These are phyloP conservation scores for Hydrochoerus hydrochaeris DNA, from an alignment of 2,113 vertebrate species.

Conservation along the genomic window DNA sequence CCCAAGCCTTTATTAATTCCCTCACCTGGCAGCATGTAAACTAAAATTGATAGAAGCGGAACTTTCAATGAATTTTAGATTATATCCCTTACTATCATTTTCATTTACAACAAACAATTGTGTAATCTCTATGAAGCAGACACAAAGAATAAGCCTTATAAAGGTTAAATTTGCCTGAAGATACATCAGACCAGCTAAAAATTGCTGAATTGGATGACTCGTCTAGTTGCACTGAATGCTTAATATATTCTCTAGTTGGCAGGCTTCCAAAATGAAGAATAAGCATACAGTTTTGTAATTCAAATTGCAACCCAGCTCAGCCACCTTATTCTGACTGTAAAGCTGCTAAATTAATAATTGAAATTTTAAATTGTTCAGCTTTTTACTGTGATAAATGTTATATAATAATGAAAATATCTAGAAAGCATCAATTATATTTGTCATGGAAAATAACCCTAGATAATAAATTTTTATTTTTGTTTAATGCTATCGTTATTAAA, in stretches of 20 bases:
- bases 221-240: background rate
- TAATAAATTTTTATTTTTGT: slow-evolving; percentile 17
- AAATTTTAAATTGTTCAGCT: slow-evolving; percentile 41
- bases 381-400: slow-evolving; percentile 69
- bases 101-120: slow-evolving; percentile 66
- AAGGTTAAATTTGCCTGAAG: slow-evolving; percentile 58
- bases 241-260: background rate
- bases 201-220: background rate
- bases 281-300: slow-evolving; percentile 54
- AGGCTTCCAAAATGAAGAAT: slow-evolving; percentile 23
- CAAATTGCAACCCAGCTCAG: slow-evolving; percentile 35
- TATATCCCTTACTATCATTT: slow-evolving; percentile 32
- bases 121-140: slow-evolving; percentile 37
- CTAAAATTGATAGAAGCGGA: slow-evolving; percentile 37
- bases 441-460: slow-evolving; percentile 29
- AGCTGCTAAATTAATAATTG: background rate
- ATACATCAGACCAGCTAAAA: slow-evolving; percentile 34
- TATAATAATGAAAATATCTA: slow-evolving; percentile 69
- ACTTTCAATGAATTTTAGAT: slow-evolving; percentile 61
- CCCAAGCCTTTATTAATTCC: background rate
- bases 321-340: background rate
- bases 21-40: slow-evolving; percentile 10
- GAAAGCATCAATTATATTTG: slow-evolving; percentile 48
- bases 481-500: slow-evolving; percentile 4
- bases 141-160: slow-evolving; percentile 31